Evolutionary conservation across 2,113 vertebrate species (phyloP).

Genomic region (Porphyrio hochstetteri): DNA sequence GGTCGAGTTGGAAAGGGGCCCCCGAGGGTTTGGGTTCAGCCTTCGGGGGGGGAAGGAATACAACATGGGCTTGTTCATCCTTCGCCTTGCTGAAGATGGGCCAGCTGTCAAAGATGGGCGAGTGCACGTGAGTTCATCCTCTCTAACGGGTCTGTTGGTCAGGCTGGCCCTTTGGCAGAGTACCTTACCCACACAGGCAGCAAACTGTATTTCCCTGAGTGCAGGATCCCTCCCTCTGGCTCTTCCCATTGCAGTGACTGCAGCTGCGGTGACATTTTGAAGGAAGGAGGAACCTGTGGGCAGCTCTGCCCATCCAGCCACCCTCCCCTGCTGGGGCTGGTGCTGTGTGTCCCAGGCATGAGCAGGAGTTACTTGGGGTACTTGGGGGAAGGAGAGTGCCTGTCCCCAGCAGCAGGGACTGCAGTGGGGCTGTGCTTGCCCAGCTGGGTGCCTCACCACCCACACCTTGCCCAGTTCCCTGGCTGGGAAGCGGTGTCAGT

Average conservation of each 20-base stretch:
- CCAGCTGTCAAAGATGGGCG: constrained; percentile 91
- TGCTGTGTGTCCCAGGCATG: not conserved
- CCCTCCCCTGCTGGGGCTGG: not conserved
- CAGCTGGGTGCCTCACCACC: not conserved
- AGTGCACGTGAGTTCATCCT: constrained; percentile 87
- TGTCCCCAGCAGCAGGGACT: not conserved
- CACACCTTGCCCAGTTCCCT: accelerated
- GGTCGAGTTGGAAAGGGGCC: constrained; percentile 91
- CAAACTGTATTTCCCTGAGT: not conserved
- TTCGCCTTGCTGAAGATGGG: constrained; percentile 93
- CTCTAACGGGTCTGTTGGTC: not conserved
- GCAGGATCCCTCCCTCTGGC: not conserved
- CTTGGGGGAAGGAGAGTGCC: not conserved
- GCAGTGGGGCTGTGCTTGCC: accelerated
- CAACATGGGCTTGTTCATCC: constrained; percentile 98
- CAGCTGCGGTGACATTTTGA: not conserved
- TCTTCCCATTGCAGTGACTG: not conserved
- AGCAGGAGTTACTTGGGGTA: not conserved
- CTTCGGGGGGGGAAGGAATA: constrained; percentile 96
- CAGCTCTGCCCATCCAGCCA: not conserved
- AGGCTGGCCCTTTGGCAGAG: not conserved
- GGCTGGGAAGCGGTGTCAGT: not conserved
- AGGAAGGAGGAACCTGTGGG: not conserved
- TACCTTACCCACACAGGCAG: not conserved
- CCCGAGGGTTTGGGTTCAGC: constrained; percentile 95